phyloP scores from a whole-genome alignment of 2,888 invertebrate species.

The Rhopalosiphum nymphaeae region DNA sequence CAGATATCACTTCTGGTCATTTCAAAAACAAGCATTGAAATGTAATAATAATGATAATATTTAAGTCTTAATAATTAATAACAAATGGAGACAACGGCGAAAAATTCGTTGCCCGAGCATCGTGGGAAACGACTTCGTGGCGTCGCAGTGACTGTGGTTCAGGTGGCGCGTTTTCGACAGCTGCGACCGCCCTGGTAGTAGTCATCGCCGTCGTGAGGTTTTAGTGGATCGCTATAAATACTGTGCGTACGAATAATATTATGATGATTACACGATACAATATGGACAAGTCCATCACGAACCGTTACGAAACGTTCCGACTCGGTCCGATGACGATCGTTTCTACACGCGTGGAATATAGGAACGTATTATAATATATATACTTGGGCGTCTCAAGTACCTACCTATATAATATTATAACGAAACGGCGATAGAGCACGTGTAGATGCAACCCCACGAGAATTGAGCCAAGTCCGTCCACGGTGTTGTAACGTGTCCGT shows the following conservation, averaged over 20 bases:
- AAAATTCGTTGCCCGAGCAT: not conserved
- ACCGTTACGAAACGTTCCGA: constrained; percentile 32
- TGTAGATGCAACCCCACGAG: not conserved
- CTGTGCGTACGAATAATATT: not conserved
- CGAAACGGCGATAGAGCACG: not conserved
- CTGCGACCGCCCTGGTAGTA: not conserved
- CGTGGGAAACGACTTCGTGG: not conserved
- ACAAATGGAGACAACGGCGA: not conserved
- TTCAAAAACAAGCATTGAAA: not conserved
- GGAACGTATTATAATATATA: not conserved
- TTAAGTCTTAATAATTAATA: not conserved
- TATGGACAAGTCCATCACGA: constrained; percentile 15
- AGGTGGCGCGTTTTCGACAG: not conserved
- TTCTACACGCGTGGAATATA: not conserved
- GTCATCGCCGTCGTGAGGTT: not conserved
- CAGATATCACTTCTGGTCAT: not conserved
- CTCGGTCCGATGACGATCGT: constrained; percentile 4
- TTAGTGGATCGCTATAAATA: not conserved
- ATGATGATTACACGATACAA: not conserved
- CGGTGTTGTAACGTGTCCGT: not conserved
- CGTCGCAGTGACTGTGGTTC: not conserved
- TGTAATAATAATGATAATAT: not conserved
- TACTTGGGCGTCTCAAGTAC: not conserved
- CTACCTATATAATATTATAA: not conserved
- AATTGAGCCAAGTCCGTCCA: not conserved